Base-by-base conservation (phyloP, 2,888 invertebrate species). In the Galerucella pusilla region DNA sequence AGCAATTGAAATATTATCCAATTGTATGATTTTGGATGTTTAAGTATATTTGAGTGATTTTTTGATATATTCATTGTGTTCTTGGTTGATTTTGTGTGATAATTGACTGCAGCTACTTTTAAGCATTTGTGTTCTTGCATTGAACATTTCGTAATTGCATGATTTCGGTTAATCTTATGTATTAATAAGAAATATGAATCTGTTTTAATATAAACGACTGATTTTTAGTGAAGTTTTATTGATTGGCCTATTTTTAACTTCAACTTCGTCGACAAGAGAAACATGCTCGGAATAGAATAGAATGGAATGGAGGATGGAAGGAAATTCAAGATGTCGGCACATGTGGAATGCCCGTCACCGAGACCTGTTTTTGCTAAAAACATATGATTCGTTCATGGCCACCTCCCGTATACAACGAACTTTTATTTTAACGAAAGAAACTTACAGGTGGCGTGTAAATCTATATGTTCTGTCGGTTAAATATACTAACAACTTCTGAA, bases 301-400 rank as follows among this genome's bases (percentile, higher is more conserved):
- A 70, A 49, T 64, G 54, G 64, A 63, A 64, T 54, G 49, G 64
- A 71, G 54, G 63, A 71, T 63, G 71, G 54, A 71, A 64, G 63
- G 63, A 71, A 71, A 64, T 49, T 61, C 25, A 52, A 52, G 61
- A 45, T 70, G 61, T 74, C 74, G 67, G 68, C 78, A 78, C 78
- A 78, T 77, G 78, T 78, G 78, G 77, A 78, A 78, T 77, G 78
- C 77, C 64, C 71, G 78, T 75, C 77, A 78, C 75, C 78, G 73
- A 77, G 73, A 78, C 78, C 77, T 78, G 78, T 78, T 78, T 75
- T 76, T 78, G 78, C 73, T 74, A 61, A 70, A 69, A 74, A 73
- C 77, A 77, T 77, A 76, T 73, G 71, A 76, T 76, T 76, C 73
- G 54, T 67, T 68, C 63, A 68, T 64, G 71, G 71, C 63, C 71